Percentiles rank a stretch among this genome's conserved stretches.
phyloP scores from a whole-genome alignment of 2,113 vertebrate genomes.

The Thunnus maccoyii region DNA sequence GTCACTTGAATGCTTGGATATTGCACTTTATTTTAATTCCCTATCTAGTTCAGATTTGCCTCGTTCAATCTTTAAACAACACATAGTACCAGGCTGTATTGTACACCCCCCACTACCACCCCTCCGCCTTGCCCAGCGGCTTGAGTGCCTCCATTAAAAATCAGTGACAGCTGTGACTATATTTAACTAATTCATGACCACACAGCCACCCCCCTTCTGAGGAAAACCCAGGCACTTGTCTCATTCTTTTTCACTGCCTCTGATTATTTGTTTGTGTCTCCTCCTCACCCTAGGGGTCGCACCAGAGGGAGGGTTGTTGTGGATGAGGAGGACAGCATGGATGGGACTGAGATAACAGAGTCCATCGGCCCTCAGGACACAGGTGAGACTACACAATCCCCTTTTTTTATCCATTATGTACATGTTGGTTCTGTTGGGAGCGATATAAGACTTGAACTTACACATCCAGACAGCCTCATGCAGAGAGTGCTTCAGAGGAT shows the following conservation, averaged over 20 bases:
- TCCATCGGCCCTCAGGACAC: conserved; percentile 90
- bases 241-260: conserved; percentile 31
- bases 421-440: conserved; percentile 31
- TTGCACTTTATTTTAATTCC: not conserved
- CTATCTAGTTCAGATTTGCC: not conserved
- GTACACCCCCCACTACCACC: conserved; percentile 19
- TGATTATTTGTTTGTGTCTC: conserved; percentile 47
- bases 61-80: conserved; percentile 16
- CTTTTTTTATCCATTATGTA: conserved; percentile 39
- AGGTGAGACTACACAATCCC: conserved; percentile 77
- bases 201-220: conserved; percentile 7
- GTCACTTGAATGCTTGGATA: not conserved
- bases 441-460: conserved; percentile 39
- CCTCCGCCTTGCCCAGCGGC: conserved; percentile 29
- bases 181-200: conserved; percentile 73
- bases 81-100: conserved; percentile 23
- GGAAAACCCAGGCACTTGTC: conserved; percentile 9
- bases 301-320: conserved; percentile 91
- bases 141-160: conserved; percentile 71
- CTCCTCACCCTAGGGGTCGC: conserved; percentile 88
- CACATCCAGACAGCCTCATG: conserved; percentile 52
- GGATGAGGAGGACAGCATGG: conserved; percentile 98
- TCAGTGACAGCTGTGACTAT: conserved; percentile 68
- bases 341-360: conserved; percentile 93
- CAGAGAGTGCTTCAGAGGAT: conserved; percentile 36